Base-by-base conservation (phyloP, 2,797 vertebrate genomes). In the Bradypodion ventrale region DNA sequence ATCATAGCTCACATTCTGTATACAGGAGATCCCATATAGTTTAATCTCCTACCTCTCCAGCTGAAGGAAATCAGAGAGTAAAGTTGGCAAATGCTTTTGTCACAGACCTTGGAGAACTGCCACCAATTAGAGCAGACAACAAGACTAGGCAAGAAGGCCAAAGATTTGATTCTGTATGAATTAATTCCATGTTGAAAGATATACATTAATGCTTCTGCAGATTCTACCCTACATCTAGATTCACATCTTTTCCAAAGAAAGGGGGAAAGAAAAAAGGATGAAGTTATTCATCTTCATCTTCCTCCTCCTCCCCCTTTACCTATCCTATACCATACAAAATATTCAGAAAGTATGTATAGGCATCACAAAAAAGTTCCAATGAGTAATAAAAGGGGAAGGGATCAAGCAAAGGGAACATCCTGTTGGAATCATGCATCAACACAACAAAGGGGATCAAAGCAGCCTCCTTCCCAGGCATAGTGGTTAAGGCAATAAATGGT, bases 381-480 rank as follows among this genome's bases (percentile, higher is more conserved):
- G 73, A 78, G 83, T 92, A 42, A 87, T 92, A 85, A 42, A 35
- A 27, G 25, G 10, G n/a, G 66, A 5, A 0, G 2, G 1, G 27
- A 59, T 27, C 10, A 86, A 78, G 8, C 56, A 68, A 66, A 80
- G 82, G 86, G 92, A 93, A 90, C 69, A 85, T 80, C 84, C 77
- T 73, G 66, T 89, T 85, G 77, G 66, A 90, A 92, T 91, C 80
- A 87, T 25, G 56, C 72, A 90, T 82, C 85, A 86, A 88, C 84
- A 86, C 83, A 91, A 91, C n/a, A 90, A 69, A 86, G 79, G 80
- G 73, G 85, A 89, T 91, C 75, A 86, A 87, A 88, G 66, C 25
- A 27, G 27, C 79, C 83, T 62, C 83, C 84, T 90, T 90, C 86
- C 87, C 21, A 16, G 80, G 91, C 85, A 82, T 46, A 83, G 76